These are phyloP conservation scores for Cheilosia variabilis DNA, from an alignment of 2,888 invertebrate species.

Conservation along the genomic window DNA sequence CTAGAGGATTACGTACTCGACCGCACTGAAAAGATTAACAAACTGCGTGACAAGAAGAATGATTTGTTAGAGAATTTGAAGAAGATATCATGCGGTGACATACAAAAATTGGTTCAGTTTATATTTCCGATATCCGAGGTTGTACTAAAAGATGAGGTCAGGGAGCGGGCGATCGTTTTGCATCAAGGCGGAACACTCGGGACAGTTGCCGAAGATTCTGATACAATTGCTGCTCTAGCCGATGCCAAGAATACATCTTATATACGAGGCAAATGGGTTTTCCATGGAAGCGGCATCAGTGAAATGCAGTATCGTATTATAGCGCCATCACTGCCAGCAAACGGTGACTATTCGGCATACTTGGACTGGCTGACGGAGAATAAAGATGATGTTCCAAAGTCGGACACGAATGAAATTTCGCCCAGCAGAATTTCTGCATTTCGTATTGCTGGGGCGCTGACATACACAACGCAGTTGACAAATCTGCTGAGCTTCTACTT, in stretches of 20 bases:
- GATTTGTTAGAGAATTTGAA: slow-evolving; percentile 86
- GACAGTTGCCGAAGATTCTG: slow-evolving; percentile 77
- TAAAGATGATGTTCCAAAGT: slow-evolving; percentile 82
- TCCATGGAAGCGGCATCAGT: slow-evolving; percentile 86
- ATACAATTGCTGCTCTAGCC: slow-evolving; percentile 86
- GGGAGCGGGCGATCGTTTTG: slow-evolving; percentile 30
- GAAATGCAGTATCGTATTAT: slow-evolving; percentile 91
- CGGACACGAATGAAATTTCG: slow-evolving; percentile 84
- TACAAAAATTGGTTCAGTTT: slow-evolving; percentile 87
- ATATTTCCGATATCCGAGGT: slow-evolving; percentile 87
- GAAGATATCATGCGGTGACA: slow-evolving; percentile 85
- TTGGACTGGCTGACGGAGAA: slow-evolving; percentile 89
- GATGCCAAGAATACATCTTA: slow-evolving; percentile 92
- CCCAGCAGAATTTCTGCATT: slow-evolving; percentile 88
- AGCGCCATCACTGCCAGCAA: slow-evolving; percentile 92
- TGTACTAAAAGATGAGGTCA: slow-evolving; percentile 81
- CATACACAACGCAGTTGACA: slow-evolving; percentile 93
- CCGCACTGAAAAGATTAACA: slow-evolving; percentile 85
- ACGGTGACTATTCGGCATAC: slow-evolving; percentile 92
- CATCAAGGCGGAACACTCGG: slow-evolving; percentile 67
- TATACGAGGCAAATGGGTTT: slow-evolving; percentile 91
- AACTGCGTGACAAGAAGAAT: slow-evolving; percentile 84
- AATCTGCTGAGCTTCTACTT: slow-evolving; percentile 92
- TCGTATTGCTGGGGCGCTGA: slow-evolving; percentile 91
- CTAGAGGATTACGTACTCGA: slow-evolving; percentile 85